Evolutionary conservation across 2,888 invertebrate genomes (phyloP), one percentile per base, ranked within the genome.

Genomic region (Heteropelma amictum): DNA sequence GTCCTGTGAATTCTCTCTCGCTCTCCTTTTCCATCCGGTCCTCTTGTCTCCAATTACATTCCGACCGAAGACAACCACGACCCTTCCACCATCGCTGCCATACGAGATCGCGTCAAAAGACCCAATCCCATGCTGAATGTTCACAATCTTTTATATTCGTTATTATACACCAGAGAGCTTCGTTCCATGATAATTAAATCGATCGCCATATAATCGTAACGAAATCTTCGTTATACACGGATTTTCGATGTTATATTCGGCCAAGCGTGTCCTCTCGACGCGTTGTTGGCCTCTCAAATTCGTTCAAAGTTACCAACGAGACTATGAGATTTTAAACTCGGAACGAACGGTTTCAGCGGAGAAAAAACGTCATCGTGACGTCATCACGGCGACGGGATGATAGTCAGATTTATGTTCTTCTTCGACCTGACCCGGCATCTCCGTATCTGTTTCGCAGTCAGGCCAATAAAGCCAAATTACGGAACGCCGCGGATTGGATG

Each of bases 341-440:
- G n/a, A n/a, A n/a, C n/a, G n/a, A n/a, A n/a, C n/a, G n/a, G n/a
- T n/a, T n/a, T n/a, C n/a, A n/a, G n/a, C n/a, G n/a, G n/a, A n/a
- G n/a, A n/a, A 45, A 17, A 42, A 23, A 30, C 49, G n/a, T 56
- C 26, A 10, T 28, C 45, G 33, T 14, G 60, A 58, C 42, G 30
- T 21, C 68, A 40, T 64, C 12, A 33, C 33, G 17, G 14, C 35
- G 33, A 14, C 35, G 54, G 21, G 33, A 49, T 68, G 56, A 63
- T 63, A 63, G 63, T 69, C 73, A 58, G 63, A 74, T 74, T 74
- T 69, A 74, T 74, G 69, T 1, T 64, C 54, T 64, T 58, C 35
- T 33, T 19, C 51, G 49, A 63, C 51, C 51, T 51, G 21, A 60
- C 30, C 30, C 30, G 21, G 28, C n/a, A n/a, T 4, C 42, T 42